Percentiles rank a stretch among this genome's conserved stretches.
Evolutionary conservation across 1,140 invertebrate species (phyloP).

Genomic region (Philopotamus ludificatus): DNA sequence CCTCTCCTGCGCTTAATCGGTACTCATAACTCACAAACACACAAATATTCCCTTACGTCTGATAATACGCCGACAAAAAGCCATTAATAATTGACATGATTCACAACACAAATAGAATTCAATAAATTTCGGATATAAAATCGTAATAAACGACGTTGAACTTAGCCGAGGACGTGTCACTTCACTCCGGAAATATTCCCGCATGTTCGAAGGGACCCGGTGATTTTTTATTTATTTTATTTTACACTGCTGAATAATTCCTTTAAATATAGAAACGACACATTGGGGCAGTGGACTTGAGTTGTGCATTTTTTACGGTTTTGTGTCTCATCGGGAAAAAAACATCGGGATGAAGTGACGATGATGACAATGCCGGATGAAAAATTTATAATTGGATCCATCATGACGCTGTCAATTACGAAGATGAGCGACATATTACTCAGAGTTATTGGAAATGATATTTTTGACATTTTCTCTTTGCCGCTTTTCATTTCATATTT

Average conservation of each 20-base stretch:
- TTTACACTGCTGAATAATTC: slow-evolving; percentile 18
- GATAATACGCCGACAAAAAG: not conserved
- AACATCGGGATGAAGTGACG: not conserved
- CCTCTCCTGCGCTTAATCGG: not conserved
- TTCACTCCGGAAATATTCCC: slow-evolving; percentile 14
- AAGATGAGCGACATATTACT: too few relatives aligned
- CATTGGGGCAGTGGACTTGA: not conserved
- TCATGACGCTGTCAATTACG: too few relatives aligned
- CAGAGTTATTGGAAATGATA: too few relatives aligned
- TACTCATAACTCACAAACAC: not conserved
- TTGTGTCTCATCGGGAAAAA: not conserved
- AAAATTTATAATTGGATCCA: not conserved
- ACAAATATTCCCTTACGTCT: not conserved
- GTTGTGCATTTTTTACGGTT: not conserved
- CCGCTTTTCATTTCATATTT: too few relatives aligned
- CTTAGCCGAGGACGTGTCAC: slow-evolving; percentile 3
- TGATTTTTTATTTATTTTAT: slow-evolving; percentile 11
- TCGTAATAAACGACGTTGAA: slow-evolving; percentile 18
- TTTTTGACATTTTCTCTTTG: too few relatives aligned
- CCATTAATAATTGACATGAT: not conserved
- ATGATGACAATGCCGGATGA: not conserved
- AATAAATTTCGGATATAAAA: slow-evolving; percentile 2
- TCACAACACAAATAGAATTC: not conserved
- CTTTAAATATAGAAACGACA: slow-evolving; percentile 16
- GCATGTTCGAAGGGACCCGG: not conserved